phyloP scores from a whole-genome alignment of 2,888 invertebrate species.

The Lithophane socia region DNA sequence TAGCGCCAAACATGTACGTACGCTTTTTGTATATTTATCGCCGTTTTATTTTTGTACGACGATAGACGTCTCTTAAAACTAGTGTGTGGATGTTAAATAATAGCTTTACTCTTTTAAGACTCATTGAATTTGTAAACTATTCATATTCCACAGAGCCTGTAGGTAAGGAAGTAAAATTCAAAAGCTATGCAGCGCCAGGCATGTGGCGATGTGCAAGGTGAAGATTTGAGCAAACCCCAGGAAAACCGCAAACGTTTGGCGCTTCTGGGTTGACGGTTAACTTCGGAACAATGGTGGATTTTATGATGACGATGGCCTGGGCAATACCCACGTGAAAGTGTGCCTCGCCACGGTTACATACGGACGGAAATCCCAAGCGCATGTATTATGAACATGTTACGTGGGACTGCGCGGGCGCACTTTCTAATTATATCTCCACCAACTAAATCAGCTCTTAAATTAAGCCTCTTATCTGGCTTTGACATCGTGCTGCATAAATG shows the following conservation, averaged over 20 bases:
- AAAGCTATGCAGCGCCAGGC: conserved; percentile 6
- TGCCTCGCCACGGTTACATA: conserved; percentile 70
- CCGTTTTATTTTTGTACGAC: conserved; percentile 37
- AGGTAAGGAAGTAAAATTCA: conserved; percentile 18
- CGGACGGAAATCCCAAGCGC: conserved; percentile 79
- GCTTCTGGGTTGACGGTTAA: conserved; percentile 36
- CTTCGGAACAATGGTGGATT: conserved; percentile 64
- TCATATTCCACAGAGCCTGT: not conserved
- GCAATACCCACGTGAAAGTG: conserved; percentile 84
- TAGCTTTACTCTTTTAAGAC: not conserved
- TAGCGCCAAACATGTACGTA: conserved; percentile 43
- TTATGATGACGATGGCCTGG: conserved; percentile 69
- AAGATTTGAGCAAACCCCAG: conserved; percentile 54
- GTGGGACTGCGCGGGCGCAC: conserved; percentile 68
- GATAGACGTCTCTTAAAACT: conserved; percentile 23
- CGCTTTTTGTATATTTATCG: conserved; percentile 51
- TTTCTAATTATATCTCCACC: conserved; percentile 73
- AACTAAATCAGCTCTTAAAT: conserved; percentile 42
- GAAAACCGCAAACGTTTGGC: conserved; percentile 68
- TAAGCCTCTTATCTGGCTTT: conserved; percentile 39
- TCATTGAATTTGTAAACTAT: conserved; percentile 1
- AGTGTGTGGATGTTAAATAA: conserved; percentile 25
- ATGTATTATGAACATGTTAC: conserved; percentile 71
- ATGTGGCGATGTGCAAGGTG: conserved; percentile 27
- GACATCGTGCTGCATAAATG: conserved; percentile 25